Evolutionary conservation across 2,888 invertebrate genomes (phyloP), one percentile per base, ranked within the genome.

Genomic region (Pachymerium ferrugineum): DNA sequence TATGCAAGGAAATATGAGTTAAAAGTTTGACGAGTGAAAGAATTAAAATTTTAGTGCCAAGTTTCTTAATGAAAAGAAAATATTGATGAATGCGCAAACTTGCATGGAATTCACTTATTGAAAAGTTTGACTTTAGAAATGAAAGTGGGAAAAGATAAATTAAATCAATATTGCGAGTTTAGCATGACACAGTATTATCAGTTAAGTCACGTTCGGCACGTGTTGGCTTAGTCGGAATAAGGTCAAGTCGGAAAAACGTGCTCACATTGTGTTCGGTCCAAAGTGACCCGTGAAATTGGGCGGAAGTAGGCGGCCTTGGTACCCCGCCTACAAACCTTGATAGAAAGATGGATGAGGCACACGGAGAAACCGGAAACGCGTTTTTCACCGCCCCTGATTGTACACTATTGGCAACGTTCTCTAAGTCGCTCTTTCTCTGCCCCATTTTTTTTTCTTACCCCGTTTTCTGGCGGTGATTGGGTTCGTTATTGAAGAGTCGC

Each of bases 401-500:
- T 3, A 47, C n/a, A n/a, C n/a, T n/a, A n/a, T n/a, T n/a, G 47
- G 1, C 19, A 19, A 12, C 25, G 10, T 1, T 28, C 28, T 16
- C 1, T 54, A 3, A 12, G 14, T 6, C 47, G 8, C 8, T 2
- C 16, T 2, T 16, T 10, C 14, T 10, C 47, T 54, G 10, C n/a
- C 47, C 16, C 19, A 3, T n/a, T 54, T 16, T 16, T 22, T 22
- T n/a, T 54, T 19, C 47, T 19, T 54, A 28, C 4, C 62, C 28
- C 28, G 25, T 62, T 62, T 22, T 62, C 62, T 62, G 25, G 25
- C n/a, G 62, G 62, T 62, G 62, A 62, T 62, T 62, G 62, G 62
- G 62, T 62, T 62, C 62, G 62, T 62, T 62, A 62, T 28, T 62
- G 25, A 12, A 10, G 62, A 28, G 25, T 62, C 62, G 62, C n/a